A percentile compares a stretch with the other conserved stretches of the same genome.
These are phyloP conservation scores for Incurvaria masculella DNA, from an alignment of 2,888 invertebrate genomes.

Conservation along the genomic window DNA sequence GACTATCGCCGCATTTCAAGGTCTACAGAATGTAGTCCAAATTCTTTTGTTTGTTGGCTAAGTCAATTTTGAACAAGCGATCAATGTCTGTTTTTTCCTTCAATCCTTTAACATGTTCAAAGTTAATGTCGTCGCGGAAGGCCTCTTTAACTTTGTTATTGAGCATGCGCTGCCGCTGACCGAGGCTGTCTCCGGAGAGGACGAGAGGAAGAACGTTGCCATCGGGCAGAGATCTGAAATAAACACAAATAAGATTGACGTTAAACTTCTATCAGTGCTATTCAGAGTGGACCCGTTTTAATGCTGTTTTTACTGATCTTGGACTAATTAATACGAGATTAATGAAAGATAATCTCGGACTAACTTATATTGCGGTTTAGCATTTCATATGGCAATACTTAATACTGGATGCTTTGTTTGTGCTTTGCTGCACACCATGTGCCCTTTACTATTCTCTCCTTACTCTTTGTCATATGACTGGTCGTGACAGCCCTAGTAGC, in stretches of 20 bases:
- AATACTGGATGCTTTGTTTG: too few species aligned
- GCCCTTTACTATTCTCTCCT: too few species aligned
- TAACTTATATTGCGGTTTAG: too few species aligned
- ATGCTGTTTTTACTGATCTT: too few species aligned
- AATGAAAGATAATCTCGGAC: too few species aligned
- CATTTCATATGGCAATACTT: too few species aligned
- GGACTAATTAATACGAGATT: too few species aligned
- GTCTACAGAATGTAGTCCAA: conserved; percentile 28
- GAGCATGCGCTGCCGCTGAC: conserved; percentile 24
- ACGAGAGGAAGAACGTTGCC: conserved; percentile 10
- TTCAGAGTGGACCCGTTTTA: too few species aligned
- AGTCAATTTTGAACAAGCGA: conserved; percentile 32
- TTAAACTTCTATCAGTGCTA: too few species aligned
- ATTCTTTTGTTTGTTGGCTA: conserved; percentile 30
- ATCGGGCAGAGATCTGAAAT: background rate
- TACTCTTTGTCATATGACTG: background rate
- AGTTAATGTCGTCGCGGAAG: background rate
- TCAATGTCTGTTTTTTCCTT: conserved; percentile 25
- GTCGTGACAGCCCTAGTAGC: background rate
- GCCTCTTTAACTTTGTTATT: conserved; percentile 23
- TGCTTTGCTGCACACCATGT: too few species aligned
- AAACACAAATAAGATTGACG: too few species aligned
- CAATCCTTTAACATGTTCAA: background rate
- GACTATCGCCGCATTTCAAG: conserved; percentile 29
- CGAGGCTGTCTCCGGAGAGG: conserved; percentile 23